Evolutionary conservation across 2,113 vertebrate species (phyloP).

Genomic region (human): GRCh38 chr9:124114501-124115000

Average conservation of each 20-base stretch:
- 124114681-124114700: not conserved
- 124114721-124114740: too few relatives aligned
- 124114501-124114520: not conserved
- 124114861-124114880: not conserved
- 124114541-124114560: not conserved
- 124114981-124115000: not conserved
- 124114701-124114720: not conserved
- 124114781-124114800: not conserved
- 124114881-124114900: not conserved
- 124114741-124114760: not conserved
- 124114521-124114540: not conserved
- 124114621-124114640: not conserved
- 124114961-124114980: not conserved
- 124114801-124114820: not conserved
- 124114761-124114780: not conserved
- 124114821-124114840: not conserved
- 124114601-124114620: not conserved
- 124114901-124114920: not conserved
- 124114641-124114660: not conserved
- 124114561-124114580: not conserved
- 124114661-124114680: not conserved
- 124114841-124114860: not conserved
- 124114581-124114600: conserved; percentile 26
- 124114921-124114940: not conserved
- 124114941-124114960: not conserved